A percentile compares a stretch with the other conserved stretches of the same genome.
Evolutionary conservation across 2,113 vertebrate species (phyloP).

Genomic region (Channa maculata): DNA sequence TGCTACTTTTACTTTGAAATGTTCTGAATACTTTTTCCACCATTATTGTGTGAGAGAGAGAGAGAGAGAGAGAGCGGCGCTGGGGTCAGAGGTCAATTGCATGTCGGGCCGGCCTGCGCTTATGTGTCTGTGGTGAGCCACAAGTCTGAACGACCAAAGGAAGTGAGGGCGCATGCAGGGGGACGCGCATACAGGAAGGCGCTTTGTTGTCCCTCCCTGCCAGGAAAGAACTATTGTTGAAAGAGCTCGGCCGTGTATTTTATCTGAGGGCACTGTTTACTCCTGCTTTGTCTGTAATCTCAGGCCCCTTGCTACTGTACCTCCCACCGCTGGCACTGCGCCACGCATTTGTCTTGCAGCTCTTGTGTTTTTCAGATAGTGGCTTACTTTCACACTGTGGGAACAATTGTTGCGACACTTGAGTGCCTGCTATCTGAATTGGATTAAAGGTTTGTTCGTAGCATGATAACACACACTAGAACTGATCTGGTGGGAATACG

Average conservation of each 20-base stretch:
- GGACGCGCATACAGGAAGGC: slow-evolving; percentile 78
- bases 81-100: slow-evolving; percentile 58
- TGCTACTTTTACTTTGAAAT: neutral
- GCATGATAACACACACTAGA: slow-evolving; percentile 58
- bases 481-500: slow-evolving; percentile 67
- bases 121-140: slow-evolving; percentile 61
- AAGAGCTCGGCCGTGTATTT: slow-evolving; percentile 70
- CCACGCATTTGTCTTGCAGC: slow-evolving; percentile 77
- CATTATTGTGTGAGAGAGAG: slow-evolving; percentile 24
- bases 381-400: slow-evolving; percentile 75
- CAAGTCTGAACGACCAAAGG: slow-evolving; percentile 79
- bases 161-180: slow-evolving; percentile 82
- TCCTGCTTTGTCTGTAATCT: slow-evolving; percentile 77
- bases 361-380: slow-evolving; percentile 71
- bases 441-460: slow-evolving; percentile 74
- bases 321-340: slow-evolving; percentile 64
- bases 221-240: slow-evolving; percentile 84
- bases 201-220: slow-evolving; percentile 80
- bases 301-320: slow-evolving; percentile 53
- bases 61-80: slow-evolving; percentile 1
- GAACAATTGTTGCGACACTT: slow-evolving; percentile 78
- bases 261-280: slow-evolving; percentile 75
- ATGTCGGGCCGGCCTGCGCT: slow-evolving; percentile 10
- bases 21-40: neutral
- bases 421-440: slow-evolving; percentile 73